A percentile compares a stretch with the other conserved stretches of the same genome.
Conservation (phyloP, 2,888 invertebrate species). For the Acholoe squamosa region DNA sequence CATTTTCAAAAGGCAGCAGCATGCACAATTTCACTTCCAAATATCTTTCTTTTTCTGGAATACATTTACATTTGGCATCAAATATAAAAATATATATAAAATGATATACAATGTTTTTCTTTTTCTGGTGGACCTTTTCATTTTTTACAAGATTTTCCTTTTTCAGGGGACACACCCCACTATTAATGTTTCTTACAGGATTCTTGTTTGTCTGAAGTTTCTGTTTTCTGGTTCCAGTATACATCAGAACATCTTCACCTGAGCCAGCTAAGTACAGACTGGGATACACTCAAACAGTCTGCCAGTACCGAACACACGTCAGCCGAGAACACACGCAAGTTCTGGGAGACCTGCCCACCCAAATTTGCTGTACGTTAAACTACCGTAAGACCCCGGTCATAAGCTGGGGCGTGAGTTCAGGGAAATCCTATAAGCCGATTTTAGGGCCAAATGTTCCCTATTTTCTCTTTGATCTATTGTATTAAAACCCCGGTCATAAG, state of each 20-base stretch:
- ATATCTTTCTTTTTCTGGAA: neutral
- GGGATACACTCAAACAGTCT: slow-evolving; percentile 76
- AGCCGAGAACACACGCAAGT: slow-evolving; percentile 88
- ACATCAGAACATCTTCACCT: slow-evolving; percentile 73
- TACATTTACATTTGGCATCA: neutral
- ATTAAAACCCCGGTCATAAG: no score
- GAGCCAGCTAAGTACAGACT: slow-evolving; percentile 74
- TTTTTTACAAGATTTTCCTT: no score
- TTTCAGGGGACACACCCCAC: no score
- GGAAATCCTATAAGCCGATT: no score
- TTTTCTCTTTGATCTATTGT: no score
- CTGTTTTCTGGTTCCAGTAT: slow-evolving; percentile 76
- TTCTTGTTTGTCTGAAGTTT: no score
- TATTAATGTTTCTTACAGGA: no score
- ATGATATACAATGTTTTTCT: neutral
- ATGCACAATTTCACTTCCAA: no score
- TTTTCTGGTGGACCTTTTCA: neutral
- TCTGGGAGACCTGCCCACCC: slow-evolving; percentile 87
- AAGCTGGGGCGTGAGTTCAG: no score
- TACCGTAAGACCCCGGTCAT: no score
- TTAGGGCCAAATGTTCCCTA: no score
- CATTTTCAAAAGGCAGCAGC: no score
- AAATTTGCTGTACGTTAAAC: slow-evolving; percentile 67
- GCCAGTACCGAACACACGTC: slow-evolving; percentile 84
- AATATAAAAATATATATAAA: neutral